Base-by-base conservation (phyloP, 2,797 vertebrate species). In the Anguilla megastoma region DNA sequence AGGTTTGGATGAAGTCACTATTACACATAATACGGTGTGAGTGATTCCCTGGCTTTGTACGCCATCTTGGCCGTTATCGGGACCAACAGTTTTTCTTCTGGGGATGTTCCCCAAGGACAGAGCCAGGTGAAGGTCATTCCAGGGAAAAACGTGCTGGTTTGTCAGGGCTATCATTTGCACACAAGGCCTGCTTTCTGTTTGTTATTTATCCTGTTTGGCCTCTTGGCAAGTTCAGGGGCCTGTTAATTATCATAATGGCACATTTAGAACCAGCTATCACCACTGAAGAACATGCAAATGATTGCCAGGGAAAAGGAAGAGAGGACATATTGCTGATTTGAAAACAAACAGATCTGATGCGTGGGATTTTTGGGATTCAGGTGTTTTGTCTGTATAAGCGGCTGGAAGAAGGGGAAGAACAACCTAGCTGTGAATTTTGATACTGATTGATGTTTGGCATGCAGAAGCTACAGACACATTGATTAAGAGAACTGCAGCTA, bases 381-480 rank as follows among this genome's bases (percentile, higher is more conserved):
- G 48, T n/a, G 52, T 84, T 54, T 54, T 27, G 27, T 56, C 33
- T 56, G 27, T 54, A 8, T 85, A 16, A 30, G n/a, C 27, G 2
- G 63, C 63, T n/a, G 36, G 30, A 33, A 76, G 33, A 8, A 21
- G 74, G 14, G 18, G 9, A 27, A 41, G 41, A 14, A 85, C 14
- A 58, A 30, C 82, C 50, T 21, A 58, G 48, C 48, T 30, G 30
- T 58, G 84, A 10, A 56, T 58, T 85, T 85, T 56, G 54, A 33
- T 60, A 33, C 52, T 85, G 48, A 85, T 56, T 85, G 48, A 56
- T 54, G 84, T 33, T 50, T 85, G 84, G 52, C 48, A 56, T 56
- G 27, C 58, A 21, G 50, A 54, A 54, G 45, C 50, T 50, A 12
- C 52, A 30, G 52, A 33, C 52, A 58, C 52, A 85, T 85, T 85